Percentiles rank a stretch among this genome's conserved stretches.
Evolutionary conservation across 2,888 invertebrate genomes (phyloP).

Genomic region (Corythucha ciliata): DNA sequence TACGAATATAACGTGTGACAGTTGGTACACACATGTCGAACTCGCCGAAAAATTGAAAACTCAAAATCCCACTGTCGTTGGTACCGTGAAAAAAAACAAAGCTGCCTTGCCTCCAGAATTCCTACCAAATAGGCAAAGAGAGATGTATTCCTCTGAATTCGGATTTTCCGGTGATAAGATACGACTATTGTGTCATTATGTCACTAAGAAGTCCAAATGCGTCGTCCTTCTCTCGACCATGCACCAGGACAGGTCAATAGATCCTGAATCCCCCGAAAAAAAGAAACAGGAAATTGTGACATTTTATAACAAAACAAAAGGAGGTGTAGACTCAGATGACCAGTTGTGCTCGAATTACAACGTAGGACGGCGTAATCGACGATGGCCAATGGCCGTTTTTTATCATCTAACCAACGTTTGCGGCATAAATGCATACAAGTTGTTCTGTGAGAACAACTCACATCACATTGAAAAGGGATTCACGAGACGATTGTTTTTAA

Average conservation of each 20-base stretch:
- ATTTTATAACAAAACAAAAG: conserved; percentile 23
- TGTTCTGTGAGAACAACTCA: too few relatives aligned
- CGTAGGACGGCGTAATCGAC: conserved; percentile 10
- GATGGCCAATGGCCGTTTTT: too few relatives aligned
- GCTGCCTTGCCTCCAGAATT: conserved; percentile 3
- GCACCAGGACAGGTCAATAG: too few relatives aligned
- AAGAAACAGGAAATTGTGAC: conserved; percentile 24
- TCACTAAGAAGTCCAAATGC: conserved; percentile 13
- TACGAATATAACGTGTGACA: conserved; percentile 29
- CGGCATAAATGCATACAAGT: too few relatives aligned
- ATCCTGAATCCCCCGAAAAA: too few relatives aligned
- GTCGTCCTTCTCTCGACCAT: too few relatives aligned
- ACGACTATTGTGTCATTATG: conserved; percentile 12
- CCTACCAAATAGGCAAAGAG: neutral
- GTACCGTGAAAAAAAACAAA: conserved; percentile 26
- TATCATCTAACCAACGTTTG: too few relatives aligned
- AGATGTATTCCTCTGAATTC: neutral
- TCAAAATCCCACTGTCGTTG: conserved; percentile 29
- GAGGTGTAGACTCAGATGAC: conserved; percentile 22
- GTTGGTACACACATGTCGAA: conserved; percentile 32
- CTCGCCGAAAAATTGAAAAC: too few relatives aligned
- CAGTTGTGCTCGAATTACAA: conserved; percentile 19
- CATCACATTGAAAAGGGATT: too few relatives aligned
- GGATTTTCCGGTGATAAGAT: conserved; percentile 24
- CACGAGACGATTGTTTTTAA: too few relatives aligned